Conservation (phyloP, 2,797 vertebrate genomes). For the Prunella strophiata region DNA sequence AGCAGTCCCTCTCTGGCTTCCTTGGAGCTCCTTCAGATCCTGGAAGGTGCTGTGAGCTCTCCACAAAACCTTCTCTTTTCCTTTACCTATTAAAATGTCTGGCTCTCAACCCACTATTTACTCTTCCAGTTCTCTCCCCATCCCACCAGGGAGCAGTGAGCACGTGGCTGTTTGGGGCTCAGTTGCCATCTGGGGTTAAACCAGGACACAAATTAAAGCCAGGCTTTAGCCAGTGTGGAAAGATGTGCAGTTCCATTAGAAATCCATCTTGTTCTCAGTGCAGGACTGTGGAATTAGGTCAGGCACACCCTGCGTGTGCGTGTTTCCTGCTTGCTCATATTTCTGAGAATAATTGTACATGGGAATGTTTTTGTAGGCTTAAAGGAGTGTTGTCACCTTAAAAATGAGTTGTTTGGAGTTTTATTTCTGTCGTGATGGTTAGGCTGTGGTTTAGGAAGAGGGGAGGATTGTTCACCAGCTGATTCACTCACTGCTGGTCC, state of each 20-base stretch:
- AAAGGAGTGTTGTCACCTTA: slow-evolving; percentile 39
- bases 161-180: neutral
- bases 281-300: slow-evolving; percentile 7
- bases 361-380: neutral
- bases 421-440: neutral
- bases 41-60: neutral
- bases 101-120: accelerated
- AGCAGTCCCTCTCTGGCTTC: neutral
- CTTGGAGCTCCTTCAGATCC: neutral
- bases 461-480: neutral
- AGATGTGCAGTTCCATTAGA: neutral
- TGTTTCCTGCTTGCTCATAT: slow-evolving; percentile 53
- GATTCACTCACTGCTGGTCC: neutral
- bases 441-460: neutral
- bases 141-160: neutral
- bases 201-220: neutral
- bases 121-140: neutral
- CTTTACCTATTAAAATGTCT: neutral
- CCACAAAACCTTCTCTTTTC: neutral
- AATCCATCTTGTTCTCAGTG: neutral
- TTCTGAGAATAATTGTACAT: slow-evolving; percentile 18
- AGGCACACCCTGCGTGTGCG: neutral
- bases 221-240: neutral
- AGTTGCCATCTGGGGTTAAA: neutral
- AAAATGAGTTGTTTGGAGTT: slow-evolving; percentile 17